These are phyloP conservation scores for Petrocephalus schoutedeni DNA, from an alignment of 2,797 vertebrate genomes.

Conservation along the genomic window DNA sequence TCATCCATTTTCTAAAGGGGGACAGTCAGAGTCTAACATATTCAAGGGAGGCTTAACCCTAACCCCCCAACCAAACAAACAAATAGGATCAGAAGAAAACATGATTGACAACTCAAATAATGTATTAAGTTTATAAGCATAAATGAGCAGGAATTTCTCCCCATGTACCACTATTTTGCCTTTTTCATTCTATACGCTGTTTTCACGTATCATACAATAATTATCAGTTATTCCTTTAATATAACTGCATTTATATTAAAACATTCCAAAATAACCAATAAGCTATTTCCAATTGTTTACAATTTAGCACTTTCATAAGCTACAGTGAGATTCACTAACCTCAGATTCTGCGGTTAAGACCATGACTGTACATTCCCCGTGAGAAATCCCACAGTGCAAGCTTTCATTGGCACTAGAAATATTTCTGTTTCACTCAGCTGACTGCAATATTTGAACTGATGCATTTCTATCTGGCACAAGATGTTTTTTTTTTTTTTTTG, in stretches of 20 bases:
- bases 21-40: neutral
- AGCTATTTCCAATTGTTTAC: neutral
- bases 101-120: neutral
- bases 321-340: neutral
- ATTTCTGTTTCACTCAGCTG: neutral
- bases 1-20: neutral
- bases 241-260: neutral
- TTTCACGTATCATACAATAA: neutral
- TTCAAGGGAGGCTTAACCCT: neutral
- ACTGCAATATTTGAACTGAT: neutral
- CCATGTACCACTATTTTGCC: neutral
- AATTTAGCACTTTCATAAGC: neutral
- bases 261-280: neutral
- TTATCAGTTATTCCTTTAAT: neutral
- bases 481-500: neutral
- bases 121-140: neutral
- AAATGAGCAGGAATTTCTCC: neutral
- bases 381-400: neutral
- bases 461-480: neutral
- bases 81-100: neutral
- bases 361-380: neutral
- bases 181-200: neutral
- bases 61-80: neutral
- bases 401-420: neutral
- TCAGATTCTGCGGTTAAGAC: neutral